Evolutionary conservation across 2,797 vertebrate species (phyloP), one percentile per base, ranked within the genome.

Genomic region (Gallinago solitaria): DNA sequence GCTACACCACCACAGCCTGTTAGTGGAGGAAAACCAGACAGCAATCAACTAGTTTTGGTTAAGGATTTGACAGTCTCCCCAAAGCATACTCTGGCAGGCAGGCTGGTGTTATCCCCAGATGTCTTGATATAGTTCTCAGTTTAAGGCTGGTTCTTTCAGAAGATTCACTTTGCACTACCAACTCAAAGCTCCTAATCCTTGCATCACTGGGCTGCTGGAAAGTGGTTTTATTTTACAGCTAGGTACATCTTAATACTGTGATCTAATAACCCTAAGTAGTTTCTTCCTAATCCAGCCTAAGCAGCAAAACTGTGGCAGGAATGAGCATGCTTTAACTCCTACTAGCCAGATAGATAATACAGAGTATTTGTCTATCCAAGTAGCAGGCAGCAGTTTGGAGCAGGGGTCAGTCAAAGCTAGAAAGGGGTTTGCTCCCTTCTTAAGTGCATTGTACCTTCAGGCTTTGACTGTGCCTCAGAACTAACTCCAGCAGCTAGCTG

Each of bases 1-100:
- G 99, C 99, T 30, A 99, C 99, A 32, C 99, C 99, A 39, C 99
- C 99, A 11, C 99, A 97, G 30, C 97, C 99, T 99, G 96, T 54
- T 54, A 85, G 53, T 37, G 50, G 67, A 95, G 60, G 9, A 88
- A 79, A 33, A 94, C 79, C 27, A 75, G 35, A 81, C 3, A 87
- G 6, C 23, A 88, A 85, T 61, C 28, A 70, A 64, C 7, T 50
- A 33, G 12, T 63, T 86, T 73, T 59, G 16, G 4, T 82, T 80
- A 79, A 89, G 51, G 50, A 67, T 73, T 35, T 80, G n/a, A 53
- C n/a, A n/a, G 45, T 63, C 24, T 75, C 23, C 13, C 13, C 27
- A 11, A 5, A 57, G 77, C 43, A 87, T 50, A 47, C 7, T 23
- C 48, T 37, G 23, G 39, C 63, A n/a, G 25, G 50, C 48, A 63